Evolutionary conservation across 2,797 vertebrate genomes (phyloP), one percentile per base, ranked within the genome.

Genomic region (Chromobotia macracanthus): DNA sequence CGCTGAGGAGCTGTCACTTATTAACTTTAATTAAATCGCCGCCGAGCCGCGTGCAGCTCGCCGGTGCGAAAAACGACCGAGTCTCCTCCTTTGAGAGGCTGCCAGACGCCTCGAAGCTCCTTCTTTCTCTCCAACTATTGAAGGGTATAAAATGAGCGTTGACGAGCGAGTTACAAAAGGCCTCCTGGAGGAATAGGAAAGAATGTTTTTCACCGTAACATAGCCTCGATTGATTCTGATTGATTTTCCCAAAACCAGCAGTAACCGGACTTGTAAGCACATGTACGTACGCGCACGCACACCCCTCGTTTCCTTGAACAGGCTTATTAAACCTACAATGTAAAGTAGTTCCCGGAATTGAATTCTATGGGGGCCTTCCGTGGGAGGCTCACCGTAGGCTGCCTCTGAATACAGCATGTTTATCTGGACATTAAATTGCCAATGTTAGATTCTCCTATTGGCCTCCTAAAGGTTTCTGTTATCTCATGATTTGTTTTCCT

Each of bases 1-100:
- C 72, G 63, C 65, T 28, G 78, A 77, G 78, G 44, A 46, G 80
- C 83, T 67, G 53, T 68, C 65, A 44, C 73, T 87, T 83, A 85
- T 89, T 88, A 82, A 84, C 86, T 87, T 72, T 89, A 91, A 91
- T 89, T 89, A 86, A 90, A 91, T 91, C 85, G 86, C 84, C 19
- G 82, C 70, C 81, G 81, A 85, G 85, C 85, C 66, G 84, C 80
- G 44, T 63, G 3, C 16, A 48, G 72, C 82, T 77, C 77, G 75
- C 85, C 72, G 82, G 80, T 85, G 82, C 72, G 89, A 89, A 88
- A 83, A 41, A 67, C 81, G 19, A 19, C n/a, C 64, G 19, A 77
- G 85, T 84, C 80, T 67, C 46, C 83, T 88, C 89, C 84, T 83
- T 70, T 8, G 88, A 88, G 89, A 88, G 86, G 80, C 84, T 73